A percentile compares a stretch with the other conserved stretches of the same genome.
phyloP scores from a whole-genome alignment of 2,113 vertebrate species.

The Helogale parvula region DNA sequence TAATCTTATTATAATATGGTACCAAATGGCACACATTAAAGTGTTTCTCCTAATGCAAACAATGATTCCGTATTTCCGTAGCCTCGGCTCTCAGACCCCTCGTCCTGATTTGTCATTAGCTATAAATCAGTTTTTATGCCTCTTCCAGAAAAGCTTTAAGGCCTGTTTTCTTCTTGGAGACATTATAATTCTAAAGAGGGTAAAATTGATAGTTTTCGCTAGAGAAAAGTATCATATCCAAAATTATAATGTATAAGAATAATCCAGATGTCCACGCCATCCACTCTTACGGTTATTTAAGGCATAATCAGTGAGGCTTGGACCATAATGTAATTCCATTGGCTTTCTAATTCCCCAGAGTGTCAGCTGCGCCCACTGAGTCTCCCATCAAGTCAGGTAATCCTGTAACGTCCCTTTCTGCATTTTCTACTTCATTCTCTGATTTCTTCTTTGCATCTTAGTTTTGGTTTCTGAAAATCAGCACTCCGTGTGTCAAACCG shows the following conservation, averaged over 20 bases:
- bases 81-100: constrained; percentile 22
- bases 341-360: constrained; percentile 9
- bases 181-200: constrained; percentile 62
- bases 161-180: constrained; percentile 50
- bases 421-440: neutral
- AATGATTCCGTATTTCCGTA: constrained; percentile 17
- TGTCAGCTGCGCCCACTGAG: constrained; percentile 1
- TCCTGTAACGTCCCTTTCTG: constrained; percentile 21
- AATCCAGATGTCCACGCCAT: neutral
- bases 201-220: constrained; percentile 56
- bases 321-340: constrained; percentile 66
- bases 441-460: neutral
- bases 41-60: constrained; percentile 43
- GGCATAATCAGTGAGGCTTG: constrained; percentile 59
- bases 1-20: constrained; percentile 46
- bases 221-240: constrained; percentile 42
- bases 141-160: constrained; percentile 60
- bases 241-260: constrained; percentile 59
- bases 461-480: neutral
- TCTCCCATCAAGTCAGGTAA: neutral
- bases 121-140: constrained; percentile 53
- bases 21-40: constrained; percentile 14
- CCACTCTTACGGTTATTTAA: constrained; percentile 54
- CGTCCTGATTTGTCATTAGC: neutral
- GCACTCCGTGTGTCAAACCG: neutral